phyloP scores from a whole-genome alignment of 1,140 invertebrate species.

The Homalodisca vitripennis region DNA sequence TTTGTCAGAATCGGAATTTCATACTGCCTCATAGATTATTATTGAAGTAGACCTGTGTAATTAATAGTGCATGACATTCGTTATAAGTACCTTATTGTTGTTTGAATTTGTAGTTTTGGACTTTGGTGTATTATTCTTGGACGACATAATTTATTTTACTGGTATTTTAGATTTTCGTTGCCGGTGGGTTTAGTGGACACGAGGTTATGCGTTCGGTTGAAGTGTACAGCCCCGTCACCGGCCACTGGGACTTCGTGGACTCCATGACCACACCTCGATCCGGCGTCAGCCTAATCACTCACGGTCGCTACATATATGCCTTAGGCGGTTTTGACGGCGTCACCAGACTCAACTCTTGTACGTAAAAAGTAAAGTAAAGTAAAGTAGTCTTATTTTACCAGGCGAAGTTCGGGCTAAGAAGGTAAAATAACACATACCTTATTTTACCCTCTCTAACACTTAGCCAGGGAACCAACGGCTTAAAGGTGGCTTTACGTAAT shows the following conservation, averaged over 20 bases:
- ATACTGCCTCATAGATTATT: too few relatives aligned
- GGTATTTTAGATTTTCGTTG: constrained; percentile 58
- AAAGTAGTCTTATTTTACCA: too few relatives aligned
- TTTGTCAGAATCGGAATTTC: too few relatives aligned
- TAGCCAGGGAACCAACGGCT: too few relatives aligned
- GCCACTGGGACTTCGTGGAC: constrained; percentile 71
- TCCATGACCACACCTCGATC: constrained; percentile 76
- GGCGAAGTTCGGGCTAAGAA: background rate
- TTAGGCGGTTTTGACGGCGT: constrained; percentile 77
- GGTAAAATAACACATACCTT: background rate
- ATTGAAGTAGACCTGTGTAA: too few relatives aligned
- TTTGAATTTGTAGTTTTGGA: too few relatives aligned
- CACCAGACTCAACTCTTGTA: constrained; percentile 55
- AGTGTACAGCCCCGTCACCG: constrained; percentile 59
- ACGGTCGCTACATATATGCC: constrained; percentile 67
- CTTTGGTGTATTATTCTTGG: too few relatives aligned
- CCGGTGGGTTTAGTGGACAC: constrained; percentile 74
- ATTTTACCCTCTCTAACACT: too few relatives aligned
- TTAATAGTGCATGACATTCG: too few relatives aligned
- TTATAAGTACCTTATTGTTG: too few relatives aligned
- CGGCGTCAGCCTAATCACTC: constrained; percentile 72
- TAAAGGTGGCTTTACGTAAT: too few relatives aligned
- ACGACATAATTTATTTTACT: background rate
- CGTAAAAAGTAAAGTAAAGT: background rate
- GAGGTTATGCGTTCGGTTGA: constrained; percentile 64